These are phyloP conservation scores for Rhabdomys pumilio DNA, from an alignment of 2,797 vertebrate genomes.

Conservation along the genomic window DNA sequence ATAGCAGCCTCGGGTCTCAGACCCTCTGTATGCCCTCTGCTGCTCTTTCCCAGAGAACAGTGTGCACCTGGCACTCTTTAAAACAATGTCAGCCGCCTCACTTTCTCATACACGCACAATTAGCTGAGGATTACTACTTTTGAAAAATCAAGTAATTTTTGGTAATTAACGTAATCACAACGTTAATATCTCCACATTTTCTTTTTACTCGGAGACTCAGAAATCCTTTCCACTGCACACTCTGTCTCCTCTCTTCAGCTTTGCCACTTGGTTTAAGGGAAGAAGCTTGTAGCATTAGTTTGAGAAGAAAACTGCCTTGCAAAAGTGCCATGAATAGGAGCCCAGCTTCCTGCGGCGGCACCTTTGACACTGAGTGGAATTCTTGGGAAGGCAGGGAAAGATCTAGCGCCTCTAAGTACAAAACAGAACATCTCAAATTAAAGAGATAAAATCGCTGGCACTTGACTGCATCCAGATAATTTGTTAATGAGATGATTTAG, in stretches of 20 bases:
- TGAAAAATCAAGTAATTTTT: conserved; percentile 60
- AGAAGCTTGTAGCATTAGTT: conserved; percentile 26
- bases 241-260: not conserved
- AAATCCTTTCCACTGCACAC: conserved; percentile 4
- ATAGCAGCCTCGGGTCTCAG: not conserved
- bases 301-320: conserved; percentile 53
- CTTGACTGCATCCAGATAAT: conserved; percentile 51
- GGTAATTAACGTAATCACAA: conserved; percentile 1
- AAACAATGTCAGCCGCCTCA: not conserved
- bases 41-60: not conserved
- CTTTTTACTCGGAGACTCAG: not conserved
- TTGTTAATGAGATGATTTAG: conserved; percentile 64
- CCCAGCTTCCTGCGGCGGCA: not conserved
- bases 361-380: conserved; percentile 50
- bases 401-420: conserved; percentile 6
- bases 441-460: conserved; percentile 33
- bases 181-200: not conserved
- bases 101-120: conserved; percentile 2
- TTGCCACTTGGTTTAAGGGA: conserved; percentile 17
- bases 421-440: conserved; percentile 37
- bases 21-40: not conserved
- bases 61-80: not conserved
- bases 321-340: not conserved
- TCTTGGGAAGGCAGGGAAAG: conserved; percentile 7
- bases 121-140: conserved; percentile 12